A percentile compares a stretch with the other conserved stretches of the same genome.
Evolutionary conservation across 35 echinoderm and acorn worm species (phyloP).

Genomic region (Antedon bifida): DNA sequence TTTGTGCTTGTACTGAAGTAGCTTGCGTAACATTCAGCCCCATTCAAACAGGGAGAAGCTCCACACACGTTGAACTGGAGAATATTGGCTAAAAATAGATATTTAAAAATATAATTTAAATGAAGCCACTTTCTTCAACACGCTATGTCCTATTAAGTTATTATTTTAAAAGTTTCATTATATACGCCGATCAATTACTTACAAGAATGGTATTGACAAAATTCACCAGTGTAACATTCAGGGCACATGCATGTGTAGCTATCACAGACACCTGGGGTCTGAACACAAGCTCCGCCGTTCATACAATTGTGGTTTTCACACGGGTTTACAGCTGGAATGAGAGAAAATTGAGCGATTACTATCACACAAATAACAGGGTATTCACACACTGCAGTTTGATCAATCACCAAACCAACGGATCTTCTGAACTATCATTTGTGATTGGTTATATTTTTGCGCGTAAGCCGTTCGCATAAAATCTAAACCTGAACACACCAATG

Average conservation of each 20-base stretch:
- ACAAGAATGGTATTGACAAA: conserved; percentile 27
- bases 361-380: too few species aligned
- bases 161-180: too few species aligned
- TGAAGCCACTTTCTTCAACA: too few species aligned
- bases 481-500: too few species aligned
- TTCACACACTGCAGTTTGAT: too few species aligned
- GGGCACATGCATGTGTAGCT: conserved; percentile 38
- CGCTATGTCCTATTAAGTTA: too few species aligned
- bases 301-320: conserved; percentile 31
- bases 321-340: not conserved
- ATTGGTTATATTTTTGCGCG: too few species aligned
- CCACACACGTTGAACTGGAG: conserved; percentile 2
- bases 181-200: not conserved
- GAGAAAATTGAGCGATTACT: not conserved
- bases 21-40: conserved; percentile 16
- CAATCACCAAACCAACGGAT: too few species aligned
- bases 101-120: too few species aligned
- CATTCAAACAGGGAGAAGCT: conserved; percentile 10
- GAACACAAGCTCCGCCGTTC: conserved; percentile 34
- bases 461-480: too few species aligned
- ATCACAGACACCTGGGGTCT: conserved; percentile 9
- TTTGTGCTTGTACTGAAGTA: conserved; percentile 22
- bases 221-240: conserved; percentile 33
- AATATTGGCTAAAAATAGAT: not conserved
- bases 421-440: too few species aligned